These are phyloP conservation scores for Melozone crissalis DNA, from an alignment of 2,113 vertebrate genomes.

Conservation along the genomic window DNA sequence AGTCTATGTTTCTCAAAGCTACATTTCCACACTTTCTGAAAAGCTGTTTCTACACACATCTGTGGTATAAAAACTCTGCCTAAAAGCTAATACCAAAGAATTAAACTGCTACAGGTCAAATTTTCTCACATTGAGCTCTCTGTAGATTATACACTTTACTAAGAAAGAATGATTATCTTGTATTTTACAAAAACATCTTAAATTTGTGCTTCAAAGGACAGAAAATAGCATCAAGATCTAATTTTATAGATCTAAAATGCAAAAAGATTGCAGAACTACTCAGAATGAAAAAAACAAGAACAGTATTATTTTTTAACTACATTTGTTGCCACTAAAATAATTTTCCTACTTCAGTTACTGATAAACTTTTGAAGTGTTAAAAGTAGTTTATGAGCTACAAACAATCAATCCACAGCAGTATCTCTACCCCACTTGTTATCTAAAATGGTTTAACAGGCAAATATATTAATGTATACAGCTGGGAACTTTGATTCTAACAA, in stretches of 20 bases:
- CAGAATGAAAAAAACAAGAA: background rate
- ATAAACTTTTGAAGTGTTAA: background rate
- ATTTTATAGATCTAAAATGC: background rate
- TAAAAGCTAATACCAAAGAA: background rate
- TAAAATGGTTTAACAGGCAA: background rate
- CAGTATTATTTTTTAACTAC: background rate
- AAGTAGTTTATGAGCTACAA: background rate
- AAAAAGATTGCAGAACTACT: background rate
- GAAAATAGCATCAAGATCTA: background rate
- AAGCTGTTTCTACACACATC: background rate
- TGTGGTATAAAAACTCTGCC: background rate
- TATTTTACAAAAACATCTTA: background rate
- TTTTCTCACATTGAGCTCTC: background rate
- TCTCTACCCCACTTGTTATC: background rate
- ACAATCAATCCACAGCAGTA: background rate
- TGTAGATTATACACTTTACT: background rate
- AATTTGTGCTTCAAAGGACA: background rate
- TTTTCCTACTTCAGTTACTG: background rate
- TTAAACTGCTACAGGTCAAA: background rate
- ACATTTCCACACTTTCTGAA: background rate
- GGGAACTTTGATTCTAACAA: background rate
- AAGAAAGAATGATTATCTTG: background rate
- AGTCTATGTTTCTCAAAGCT: background rate
- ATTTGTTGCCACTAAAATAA: background rate
- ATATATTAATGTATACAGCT: background rate